Evolutionary conservation across 2,113 vertebrate species (phyloP), one percentile per base, ranked within the genome.

Genomic region (Chaetodon auriga): DNA sequence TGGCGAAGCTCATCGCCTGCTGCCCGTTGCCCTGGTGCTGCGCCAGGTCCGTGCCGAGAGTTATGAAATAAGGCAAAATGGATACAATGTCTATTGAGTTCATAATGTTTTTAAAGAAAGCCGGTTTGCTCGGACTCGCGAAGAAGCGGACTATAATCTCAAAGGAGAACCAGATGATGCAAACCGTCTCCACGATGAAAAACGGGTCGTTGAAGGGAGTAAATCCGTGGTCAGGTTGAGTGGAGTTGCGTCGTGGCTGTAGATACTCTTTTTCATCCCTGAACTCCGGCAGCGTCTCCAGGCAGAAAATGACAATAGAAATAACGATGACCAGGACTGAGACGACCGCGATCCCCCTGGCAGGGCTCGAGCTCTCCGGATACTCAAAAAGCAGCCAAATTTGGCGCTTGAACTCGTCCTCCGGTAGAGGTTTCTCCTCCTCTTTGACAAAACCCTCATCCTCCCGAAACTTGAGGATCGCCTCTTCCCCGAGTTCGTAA

Each of bases 41-140:
- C 0, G 97, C 98, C 91, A 99, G 95, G 82, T 99, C 98, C 0
- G 98, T 99, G 92, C 98, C 98, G 76, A 99, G 95, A 10, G 98
- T 99, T 86, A 99, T 99, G 95, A 99, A 99, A 75, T 99, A 99
- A 97, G 98, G 98, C 97, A 99, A 95, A 92, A 99, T 99, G 96
- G 98, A 98, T 8, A 99, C 98, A 4, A 99, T 98, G 95, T 99
- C 98, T 89, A 99, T 99, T 63, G 96, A 95, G 96, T 99, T 99
- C 98, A 99, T 99, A 81, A 99, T 97, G 95, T 99, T 97, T 88
- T 97, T 98, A 91, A 99, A 98, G 97, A 99, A 99, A 16, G 90
- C 95, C 0, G 97, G 57, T 92, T 99, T 99, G 95, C 98, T 99
- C 0, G 98, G 98, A 68, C 98, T 96, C 1, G 98, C 97, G 68